phyloP scores from a whole-genome alignment of 2,113 vertebrate genomes.

The Oceanodroma tethys region DNA sequence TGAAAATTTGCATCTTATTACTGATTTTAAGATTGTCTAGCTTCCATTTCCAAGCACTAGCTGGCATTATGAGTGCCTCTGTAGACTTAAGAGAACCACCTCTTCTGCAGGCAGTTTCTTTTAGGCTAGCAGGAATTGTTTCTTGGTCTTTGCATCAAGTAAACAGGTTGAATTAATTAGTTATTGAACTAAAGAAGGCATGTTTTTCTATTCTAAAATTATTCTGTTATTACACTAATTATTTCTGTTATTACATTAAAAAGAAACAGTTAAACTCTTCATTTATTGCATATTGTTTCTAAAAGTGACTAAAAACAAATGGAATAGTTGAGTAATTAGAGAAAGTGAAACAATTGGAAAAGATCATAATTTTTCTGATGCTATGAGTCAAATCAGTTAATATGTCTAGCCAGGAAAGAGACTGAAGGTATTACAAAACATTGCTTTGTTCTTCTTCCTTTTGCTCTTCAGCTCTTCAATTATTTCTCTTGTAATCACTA shows the following conservation, averaged over 20 bases:
- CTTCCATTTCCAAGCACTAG: not conserved
- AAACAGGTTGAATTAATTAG: not conserved
- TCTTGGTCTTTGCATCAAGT: not conserved
- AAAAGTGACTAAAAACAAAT: not conserved
- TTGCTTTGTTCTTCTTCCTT: not conserved
- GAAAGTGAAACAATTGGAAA: conserved; percentile 29
- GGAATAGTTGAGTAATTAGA: not conserved
- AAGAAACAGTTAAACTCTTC: not conserved
- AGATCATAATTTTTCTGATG: not conserved
- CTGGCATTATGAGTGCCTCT: not conserved
- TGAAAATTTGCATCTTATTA: not conserved
- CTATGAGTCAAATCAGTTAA: not conserved
- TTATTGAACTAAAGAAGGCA: not conserved
- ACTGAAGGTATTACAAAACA: not conserved
- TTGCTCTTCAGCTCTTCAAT: not conserved
- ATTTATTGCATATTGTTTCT: not conserved
- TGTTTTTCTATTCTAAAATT: not conserved
- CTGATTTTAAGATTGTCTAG: not conserved
- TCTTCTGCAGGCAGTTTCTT: not conserved
- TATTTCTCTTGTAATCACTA: not conserved
- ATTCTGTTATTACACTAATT: not conserved
- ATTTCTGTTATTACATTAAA: not conserved
- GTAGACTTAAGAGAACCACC: not conserved
- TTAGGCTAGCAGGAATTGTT: not conserved
- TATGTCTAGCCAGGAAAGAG: conserved; percentile 16